phyloP scores from a whole-genome alignment of 53 echinoderm and acorn worm genomes.

The Paelopatides confundens region DNA sequence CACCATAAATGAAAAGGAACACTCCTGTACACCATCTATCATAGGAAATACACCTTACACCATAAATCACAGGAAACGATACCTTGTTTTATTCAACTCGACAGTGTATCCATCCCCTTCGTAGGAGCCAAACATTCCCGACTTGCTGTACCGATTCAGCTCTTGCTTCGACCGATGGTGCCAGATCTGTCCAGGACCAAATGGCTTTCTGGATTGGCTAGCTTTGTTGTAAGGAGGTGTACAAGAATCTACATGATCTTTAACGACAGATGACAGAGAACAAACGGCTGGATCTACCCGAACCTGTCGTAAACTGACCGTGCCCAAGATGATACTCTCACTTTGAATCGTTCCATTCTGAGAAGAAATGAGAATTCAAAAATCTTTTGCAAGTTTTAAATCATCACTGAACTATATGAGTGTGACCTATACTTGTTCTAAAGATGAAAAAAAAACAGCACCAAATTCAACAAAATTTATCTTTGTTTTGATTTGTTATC shows the following conservation, averaged over 20 bases:
- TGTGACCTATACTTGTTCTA: too few relatives aligned
- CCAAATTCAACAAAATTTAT: too few relatives aligned
- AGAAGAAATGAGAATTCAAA: neutral
- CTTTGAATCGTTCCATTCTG: conserved; percentile 72
- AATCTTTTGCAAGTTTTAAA: too few relatives aligned
- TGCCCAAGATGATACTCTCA: conserved; percentile 75
- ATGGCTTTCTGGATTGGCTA: conserved; percentile 51
- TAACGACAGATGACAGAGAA: conserved; percentile 53
- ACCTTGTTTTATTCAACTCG: conserved; percentile 84
- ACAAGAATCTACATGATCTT: conserved; percentile 60
- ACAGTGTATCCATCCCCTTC: conserved; percentile 85
- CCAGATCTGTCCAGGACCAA: conserved; percentile 72
- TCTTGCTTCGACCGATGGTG: conserved; percentile 57
- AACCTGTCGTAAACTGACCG: conserved; percentile 77
- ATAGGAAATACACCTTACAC: too few relatives aligned
- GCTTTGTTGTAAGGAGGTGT: conserved; percentile 53
- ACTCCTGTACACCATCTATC: too few relatives aligned
- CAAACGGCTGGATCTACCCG: conserved; percentile 76
- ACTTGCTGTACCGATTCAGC: conserved; percentile 78
- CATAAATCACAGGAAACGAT: neutral
- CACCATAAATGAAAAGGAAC: too few relatives aligned
- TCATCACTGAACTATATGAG: too few relatives aligned
- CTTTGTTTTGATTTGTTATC: too few relatives aligned
- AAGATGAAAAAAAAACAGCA: too few relatives aligned
- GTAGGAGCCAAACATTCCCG: conserved; percentile 82